Percentiles rank a stretch among this genome's conserved stretches.
These are phyloP conservation scores for Prionailurus viverrinus DNA, from an alignment of 2,113 vertebrate species.

Conservation along the genomic window DNA sequence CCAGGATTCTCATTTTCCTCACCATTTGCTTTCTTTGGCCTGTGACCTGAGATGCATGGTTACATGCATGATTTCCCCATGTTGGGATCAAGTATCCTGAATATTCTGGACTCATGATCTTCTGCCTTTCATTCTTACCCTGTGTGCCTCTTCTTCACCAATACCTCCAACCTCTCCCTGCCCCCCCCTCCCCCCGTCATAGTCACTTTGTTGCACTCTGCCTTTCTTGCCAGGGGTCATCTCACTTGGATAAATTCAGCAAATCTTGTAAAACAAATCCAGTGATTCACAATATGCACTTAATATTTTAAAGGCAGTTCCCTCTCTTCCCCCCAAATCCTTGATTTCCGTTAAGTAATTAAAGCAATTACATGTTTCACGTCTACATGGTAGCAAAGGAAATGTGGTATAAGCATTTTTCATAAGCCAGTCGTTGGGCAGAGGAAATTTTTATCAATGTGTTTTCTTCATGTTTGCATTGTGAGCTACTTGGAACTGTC, in stretches of 20 bases:
- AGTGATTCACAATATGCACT: background rate
- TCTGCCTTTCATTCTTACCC: background rate
- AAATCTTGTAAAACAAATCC: background rate
- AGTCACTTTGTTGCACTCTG: background rate
- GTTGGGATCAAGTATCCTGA: background rate
- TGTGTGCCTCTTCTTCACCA: too few relatives aligned
- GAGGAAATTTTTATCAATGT: background rate
- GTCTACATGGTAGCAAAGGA: conserved; percentile 39
- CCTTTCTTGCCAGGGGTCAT: background rate
- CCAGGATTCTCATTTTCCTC: background rate
- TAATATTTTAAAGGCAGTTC: background rate
- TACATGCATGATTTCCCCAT: background rate
- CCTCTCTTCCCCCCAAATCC: background rate
- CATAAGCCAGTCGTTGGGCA: conserved; percentile 1
- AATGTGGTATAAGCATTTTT: background rate
- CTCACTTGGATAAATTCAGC: background rate
- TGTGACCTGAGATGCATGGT: background rate
- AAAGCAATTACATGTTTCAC: background rate
- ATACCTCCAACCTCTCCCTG: background rate
- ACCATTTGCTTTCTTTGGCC: background rate
- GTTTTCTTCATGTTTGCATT: background rate
- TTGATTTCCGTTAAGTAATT: conserved; percentile 23
- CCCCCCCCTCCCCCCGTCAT: too few relatives aligned
- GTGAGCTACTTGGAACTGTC: background rate
- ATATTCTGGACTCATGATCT: background rate